These are phyloP conservation scores for Spodoptera litura DNA, from an alignment of 1,140 invertebrate species.

Conservation along the genomic window DNA sequence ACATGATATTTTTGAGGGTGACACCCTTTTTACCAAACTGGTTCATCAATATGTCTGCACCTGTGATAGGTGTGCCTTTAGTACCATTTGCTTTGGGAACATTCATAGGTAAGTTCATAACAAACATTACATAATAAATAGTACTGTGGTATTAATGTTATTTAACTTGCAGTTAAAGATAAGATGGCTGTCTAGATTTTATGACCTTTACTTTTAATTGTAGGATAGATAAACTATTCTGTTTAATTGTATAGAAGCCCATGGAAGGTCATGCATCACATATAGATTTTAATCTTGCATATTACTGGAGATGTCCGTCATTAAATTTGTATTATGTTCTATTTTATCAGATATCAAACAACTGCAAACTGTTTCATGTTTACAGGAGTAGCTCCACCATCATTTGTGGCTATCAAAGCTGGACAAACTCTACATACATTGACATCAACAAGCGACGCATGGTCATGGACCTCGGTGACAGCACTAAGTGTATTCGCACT, in stretches of 20 bases:
- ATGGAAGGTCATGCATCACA: no score
- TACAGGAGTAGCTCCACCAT: slow-evolving; percentile 98
- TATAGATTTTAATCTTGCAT: no score
- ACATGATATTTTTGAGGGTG: slow-evolving; percentile 98
- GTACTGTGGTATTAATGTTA: not conserved
- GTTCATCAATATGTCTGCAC: slow-evolving; percentile 99
- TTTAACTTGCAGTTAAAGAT: not conserved
- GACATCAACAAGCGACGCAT: slow-evolving; percentile 95
- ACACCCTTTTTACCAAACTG: slow-evolving; percentile 99
- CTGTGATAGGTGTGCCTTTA: slow-evolving; percentile 98
- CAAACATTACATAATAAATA: not conserved
- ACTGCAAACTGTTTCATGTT: slow-evolving; percentile 54
- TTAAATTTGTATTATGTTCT: no score
- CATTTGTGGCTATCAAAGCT: slow-evolving; percentile 98
- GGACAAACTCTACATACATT: slow-evolving; percentile 98
- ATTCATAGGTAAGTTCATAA: slow-evolving; percentile 89
- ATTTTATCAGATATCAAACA: no score
- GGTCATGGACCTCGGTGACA: slow-evolving; percentile 95
- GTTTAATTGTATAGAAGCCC: no score
- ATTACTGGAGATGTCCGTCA: no score
- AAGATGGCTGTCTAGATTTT: not conserved
- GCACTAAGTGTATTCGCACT: slow-evolving; percentile 92
- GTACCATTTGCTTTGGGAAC: slow-evolving; percentile 97
- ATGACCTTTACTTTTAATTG: no score
- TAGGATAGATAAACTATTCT: no score